Evolutionary conservation across 2,888 invertebrate genomes (phyloP).

Genomic region (Xestia c-nigrum): DNA sequence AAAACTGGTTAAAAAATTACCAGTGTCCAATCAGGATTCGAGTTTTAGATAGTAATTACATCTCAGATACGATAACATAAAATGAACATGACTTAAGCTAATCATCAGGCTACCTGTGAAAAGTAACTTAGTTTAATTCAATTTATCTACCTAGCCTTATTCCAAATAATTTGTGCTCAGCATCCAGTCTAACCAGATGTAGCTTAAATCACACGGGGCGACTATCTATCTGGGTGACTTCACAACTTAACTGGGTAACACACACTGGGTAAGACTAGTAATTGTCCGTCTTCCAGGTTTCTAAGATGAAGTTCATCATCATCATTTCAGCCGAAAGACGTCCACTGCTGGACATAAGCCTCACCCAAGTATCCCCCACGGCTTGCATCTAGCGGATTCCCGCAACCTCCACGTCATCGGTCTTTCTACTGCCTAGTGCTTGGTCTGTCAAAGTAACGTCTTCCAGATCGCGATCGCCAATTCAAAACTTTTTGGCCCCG

Average conservation of each 20-base stretch:
- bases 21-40: background rate
- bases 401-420: too few species aligned
- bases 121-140: background rate
- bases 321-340: too few species aligned
- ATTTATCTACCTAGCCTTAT: background rate
- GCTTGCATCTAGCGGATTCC: too few species aligned
- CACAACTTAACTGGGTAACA: background rate
- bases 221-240: background rate
- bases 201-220: background rate
- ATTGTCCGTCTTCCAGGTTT: background rate
- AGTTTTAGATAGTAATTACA: constrained; percentile 1
- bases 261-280: background rate
- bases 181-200: background rate
- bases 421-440: too few species aligned
- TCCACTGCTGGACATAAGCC: too few species aligned
- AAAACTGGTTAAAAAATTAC: background rate
- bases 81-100: background rate
- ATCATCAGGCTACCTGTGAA: background rate
- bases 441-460: too few species aligned
- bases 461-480: too few species aligned
- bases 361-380: too few species aligned
- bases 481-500: too few species aligned
- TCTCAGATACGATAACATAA: background rate
- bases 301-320: background rate
- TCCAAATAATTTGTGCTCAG: background rate